Percentiles rank a stretch among this genome's conserved stretches.
These are phyloP conservation scores for Diadumene lineata DNA, from an alignment of 92 coral and sea anemone genomes.

Conservation along the genomic window DNA sequence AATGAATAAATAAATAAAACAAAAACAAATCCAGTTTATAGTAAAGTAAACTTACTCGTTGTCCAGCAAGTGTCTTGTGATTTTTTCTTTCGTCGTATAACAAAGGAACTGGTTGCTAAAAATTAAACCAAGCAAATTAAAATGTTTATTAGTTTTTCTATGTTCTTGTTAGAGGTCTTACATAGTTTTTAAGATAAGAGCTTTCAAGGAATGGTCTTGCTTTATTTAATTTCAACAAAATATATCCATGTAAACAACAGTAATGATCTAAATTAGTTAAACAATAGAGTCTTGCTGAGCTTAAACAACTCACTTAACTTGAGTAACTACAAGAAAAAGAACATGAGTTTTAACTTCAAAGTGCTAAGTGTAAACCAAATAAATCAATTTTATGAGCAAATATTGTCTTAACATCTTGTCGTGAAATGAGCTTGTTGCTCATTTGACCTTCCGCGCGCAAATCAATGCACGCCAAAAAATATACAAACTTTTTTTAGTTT, in stretches of 20 bases:
- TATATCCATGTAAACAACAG: neutral
- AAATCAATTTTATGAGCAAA: neutral
- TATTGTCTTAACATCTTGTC: neutral
- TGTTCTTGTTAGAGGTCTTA: too few species aligned
- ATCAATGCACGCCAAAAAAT: too few species aligned
- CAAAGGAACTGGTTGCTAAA: constrained; percentile 13
- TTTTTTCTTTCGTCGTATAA: constrained; percentile 3
- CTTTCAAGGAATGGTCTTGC: neutral
- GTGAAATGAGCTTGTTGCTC: neutral
- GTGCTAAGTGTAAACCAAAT: constrained; percentile 6
- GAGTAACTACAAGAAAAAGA: neutral
- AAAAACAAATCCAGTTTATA: too few species aligned
- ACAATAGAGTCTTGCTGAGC: constrained; percentile 3
- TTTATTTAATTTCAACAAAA: neutral
- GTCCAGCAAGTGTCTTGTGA: neutral
- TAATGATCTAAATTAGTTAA: neutral
- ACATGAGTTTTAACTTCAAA: neutral
- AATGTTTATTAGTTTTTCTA: too few species aligned
- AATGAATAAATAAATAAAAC: too few species aligned
- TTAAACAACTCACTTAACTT: neutral
- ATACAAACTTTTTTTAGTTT: neutral
- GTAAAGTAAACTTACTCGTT: constrained; percentile 9
- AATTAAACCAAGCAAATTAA: too few species aligned
- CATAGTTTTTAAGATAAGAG: neutral
- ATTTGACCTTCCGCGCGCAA: neutral